phyloP scores from a whole-genome alignment of 2,888 invertebrate genomes.

The Priapulus caudatus region DNA sequence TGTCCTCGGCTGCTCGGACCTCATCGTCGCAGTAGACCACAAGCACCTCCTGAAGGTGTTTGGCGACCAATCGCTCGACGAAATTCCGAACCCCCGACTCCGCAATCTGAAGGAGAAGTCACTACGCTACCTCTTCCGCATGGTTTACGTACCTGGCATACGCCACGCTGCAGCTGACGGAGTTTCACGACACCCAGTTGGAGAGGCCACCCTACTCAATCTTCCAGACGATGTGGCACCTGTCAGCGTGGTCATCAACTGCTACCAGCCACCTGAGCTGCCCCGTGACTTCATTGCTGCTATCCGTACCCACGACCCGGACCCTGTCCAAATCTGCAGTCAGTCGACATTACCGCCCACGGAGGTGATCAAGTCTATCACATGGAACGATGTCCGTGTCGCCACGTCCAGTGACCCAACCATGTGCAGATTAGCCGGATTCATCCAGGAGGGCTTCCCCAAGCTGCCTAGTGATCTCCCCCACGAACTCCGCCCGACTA shows the following conservation, averaged over 20 bases:
- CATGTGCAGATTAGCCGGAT: too few relatives aligned
- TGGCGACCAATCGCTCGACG: constrained; percentile 14
- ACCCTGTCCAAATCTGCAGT: not conserved
- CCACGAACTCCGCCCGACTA: too few relatives aligned
- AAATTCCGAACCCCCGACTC: constrained; percentile 12
- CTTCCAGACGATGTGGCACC: constrained; percentile 22
- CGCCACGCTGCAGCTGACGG: constrained; percentile 7
- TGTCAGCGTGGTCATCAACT: constrained; percentile 20
- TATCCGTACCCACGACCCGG: constrained; percentile 19
- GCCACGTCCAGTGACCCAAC: too few relatives aligned
- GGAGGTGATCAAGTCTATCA: too few relatives aligned
- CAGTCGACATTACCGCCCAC: too few relatives aligned
- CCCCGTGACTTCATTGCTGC: constrained; percentile 25
- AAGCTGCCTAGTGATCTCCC: too few relatives aligned
- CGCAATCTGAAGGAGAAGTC: constrained; percentile 7
- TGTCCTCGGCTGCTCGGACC: constrained; percentile 14
- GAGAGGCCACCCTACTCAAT: constrained; percentile 14
- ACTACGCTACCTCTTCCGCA: constrained; percentile 7
- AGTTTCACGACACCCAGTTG: not conserved
- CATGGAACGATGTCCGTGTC: too few relatives aligned
- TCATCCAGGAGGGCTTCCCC: too few relatives aligned
- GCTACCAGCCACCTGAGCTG: constrained; percentile 14
- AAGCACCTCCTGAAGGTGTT: constrained; percentile 16
- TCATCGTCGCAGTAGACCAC: constrained; percentile 16
- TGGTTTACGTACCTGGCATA: constrained; percentile 5